Base-by-base conservation (phyloP, 2,888 invertebrate genomes). In the Dryobotodes eremita region DNA sequence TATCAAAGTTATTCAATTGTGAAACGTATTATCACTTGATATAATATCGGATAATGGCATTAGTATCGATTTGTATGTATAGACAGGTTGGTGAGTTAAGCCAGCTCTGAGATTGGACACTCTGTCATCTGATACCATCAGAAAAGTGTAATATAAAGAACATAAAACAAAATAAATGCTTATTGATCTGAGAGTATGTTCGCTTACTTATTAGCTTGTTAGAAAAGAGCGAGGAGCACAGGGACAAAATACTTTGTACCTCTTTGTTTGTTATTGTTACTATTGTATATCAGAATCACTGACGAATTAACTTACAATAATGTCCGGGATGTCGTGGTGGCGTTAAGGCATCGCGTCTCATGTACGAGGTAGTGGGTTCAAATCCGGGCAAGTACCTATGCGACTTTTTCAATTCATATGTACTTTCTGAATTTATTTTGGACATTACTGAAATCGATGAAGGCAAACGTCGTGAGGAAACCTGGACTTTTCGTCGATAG, bases 1-100 rank as follows among this genome's bases (percentile, higher is more conserved):
- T 92, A 91, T 93, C 93, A 92, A 94, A 93, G 90, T 95, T 94
- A 93, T 92, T 95, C 93, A 92, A 90, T 94, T 94, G 94, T 94
- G 90, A 94, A 95, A 93, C 91, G 90, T 93, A 92, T 92, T 94
- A 94, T 93, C 91, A 91, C 90, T 90, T 87, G 89, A 88, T 90
- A 90, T 89, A 85, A 89, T 90, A 91, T 89, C 84, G 89, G 90
- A 85, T 89, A 86, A 89, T 75, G 82, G 83, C 84, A 89, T 91
- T 90, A 90, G 84, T 81, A 87, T 86, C 86, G 84, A 86, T 90
- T 86, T 84, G 71, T 77, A 73, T 85, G 83, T 86, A 75, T 73
- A 65, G 36, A 73, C 23, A 79, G 75, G 80, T 57, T 82, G 79
- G 48, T 70, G 74, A 87, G 81, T 83, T 81, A 75, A 83, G 83